These are phyloP conservation scores for Sebastes hubbsi DNA, from an alignment of 2,797 vertebrate species.

Conservation along the genomic window DNA sequence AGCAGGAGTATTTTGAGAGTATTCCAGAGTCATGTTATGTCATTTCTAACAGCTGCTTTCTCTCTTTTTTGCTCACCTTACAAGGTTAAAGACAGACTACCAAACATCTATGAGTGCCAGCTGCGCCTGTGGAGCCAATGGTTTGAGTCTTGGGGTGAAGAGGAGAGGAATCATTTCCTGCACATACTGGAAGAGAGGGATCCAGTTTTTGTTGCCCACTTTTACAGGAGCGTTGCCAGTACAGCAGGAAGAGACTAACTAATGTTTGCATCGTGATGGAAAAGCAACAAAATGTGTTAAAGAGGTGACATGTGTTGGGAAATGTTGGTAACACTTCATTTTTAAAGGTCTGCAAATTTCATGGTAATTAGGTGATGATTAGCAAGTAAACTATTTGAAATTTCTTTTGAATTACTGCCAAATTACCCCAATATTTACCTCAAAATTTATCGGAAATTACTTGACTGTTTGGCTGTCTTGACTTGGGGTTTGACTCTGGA, in stretches of 20 bases:
- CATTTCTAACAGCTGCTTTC: not conserved
- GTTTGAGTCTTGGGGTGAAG: constrained; percentile 92
- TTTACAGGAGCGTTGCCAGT: constrained; percentile 86
- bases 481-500: no score
- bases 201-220: constrained; percentile 84
- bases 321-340: not conserved
- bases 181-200: constrained; percentile 85
- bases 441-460: no score
- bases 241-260: constrained; percentile 85
- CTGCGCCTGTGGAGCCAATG: constrained; percentile 93
- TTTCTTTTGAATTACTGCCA: no score
- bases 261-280: not conserved
- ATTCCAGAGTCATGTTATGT: not conserved
- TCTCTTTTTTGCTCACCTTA: not conserved
- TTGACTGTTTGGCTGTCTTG: no score
- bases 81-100: constrained; percentile 84
- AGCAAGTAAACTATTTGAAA: no score
- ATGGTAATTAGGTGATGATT: no score
- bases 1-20: no score
- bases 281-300: not conserved
- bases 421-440: no score
- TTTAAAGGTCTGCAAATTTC: no score
- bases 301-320: not conserved
- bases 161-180: constrained; percentile 89
- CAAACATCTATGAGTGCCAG: constrained; percentile 92